Evolutionary conservation across 2,113 vertebrate species (phyloP).

Genomic region (Pyxicephalus adspersus): DNA sequence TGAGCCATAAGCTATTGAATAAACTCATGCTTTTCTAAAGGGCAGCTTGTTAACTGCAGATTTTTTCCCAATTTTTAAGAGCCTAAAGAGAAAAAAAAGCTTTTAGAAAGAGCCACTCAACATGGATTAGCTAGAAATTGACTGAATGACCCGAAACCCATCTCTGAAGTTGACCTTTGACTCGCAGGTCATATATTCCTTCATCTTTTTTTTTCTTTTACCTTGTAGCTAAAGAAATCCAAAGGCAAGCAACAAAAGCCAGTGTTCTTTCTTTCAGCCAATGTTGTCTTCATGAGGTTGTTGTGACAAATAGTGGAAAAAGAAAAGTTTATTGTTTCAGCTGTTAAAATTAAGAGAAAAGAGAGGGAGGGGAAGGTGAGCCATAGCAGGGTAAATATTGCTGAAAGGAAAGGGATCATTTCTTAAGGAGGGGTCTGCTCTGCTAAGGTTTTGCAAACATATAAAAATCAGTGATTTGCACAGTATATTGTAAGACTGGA

Average conservation of each 20-base stretch:
- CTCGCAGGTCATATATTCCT: conserved; percentile 55
- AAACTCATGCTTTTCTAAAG: conserved; percentile 69
- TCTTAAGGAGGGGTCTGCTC: neutral
- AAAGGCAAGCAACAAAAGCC: conserved; percentile 59
- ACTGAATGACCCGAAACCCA: conserved; percentile 59
- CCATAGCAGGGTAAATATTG: conserved; percentile 63
- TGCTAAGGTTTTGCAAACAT: conserved; percentile 2
- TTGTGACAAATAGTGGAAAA: conserved; percentile 54
- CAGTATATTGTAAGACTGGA: neutral
- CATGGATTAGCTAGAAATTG: conserved; percentile 66
- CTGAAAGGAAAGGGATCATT: conserved; percentile 62
- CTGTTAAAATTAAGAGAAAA: conserved; percentile 63
- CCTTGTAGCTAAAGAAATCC: conserved; percentile 63
- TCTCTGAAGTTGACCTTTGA: conserved; percentile 66
- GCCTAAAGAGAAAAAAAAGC: conserved; percentile 62
- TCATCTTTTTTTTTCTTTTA: conserved; percentile 67
- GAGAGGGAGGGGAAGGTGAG: conserved; percentile 6
- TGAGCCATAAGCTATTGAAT: conserved; percentile 68
- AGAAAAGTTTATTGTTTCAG: conserved; percentile 67
- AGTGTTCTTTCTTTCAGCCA: conserved; percentile 35
- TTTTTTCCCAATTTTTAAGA: conserved; percentile 53
- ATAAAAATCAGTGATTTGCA: conserved; percentile 1
- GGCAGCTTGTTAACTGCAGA: conserved; percentile 65
- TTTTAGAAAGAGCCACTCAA: conserved; percentile 66
- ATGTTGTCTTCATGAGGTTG: conserved; percentile 17